These are phyloP conservation scores for Lethenteron camtschaticum DNA, from an alignment of 2,113 vertebrate genomes.

Conservation along the genomic window DNA sequence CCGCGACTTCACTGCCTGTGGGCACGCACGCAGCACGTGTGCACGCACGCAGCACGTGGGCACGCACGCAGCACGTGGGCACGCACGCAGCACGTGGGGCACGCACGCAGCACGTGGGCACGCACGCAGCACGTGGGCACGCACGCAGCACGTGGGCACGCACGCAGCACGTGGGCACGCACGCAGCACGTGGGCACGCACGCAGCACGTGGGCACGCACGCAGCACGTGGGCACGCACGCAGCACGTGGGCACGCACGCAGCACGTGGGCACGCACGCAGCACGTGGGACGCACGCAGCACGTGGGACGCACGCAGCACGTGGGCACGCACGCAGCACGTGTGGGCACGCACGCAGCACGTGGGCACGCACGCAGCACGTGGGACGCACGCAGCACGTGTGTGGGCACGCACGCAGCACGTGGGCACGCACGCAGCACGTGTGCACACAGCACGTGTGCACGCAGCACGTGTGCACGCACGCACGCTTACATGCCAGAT, in stretches of 20 bases:
- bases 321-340: background rate
- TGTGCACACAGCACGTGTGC: no score
- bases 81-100: background rate
- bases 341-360: background rate
- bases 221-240: no score
- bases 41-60: background rate
- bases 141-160: background rate
- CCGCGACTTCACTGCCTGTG: conserved; percentile 58
- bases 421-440: background rate
- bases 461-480: background rate
- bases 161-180: background rate
- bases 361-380: background rate
- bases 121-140: background rate
- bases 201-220: background rate
- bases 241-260: background rate
- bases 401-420: background rate
- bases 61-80: background rate
- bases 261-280: background rate
- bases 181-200: background rate
- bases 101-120: background rate
- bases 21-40: background rate
- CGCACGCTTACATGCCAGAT: no score
- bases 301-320: background rate
- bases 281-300: background rate
- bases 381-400: background rate